A percentile compares a stretch with the other conserved stretches of the same genome.
phyloP scores from a whole-genome alignment of 2,797 vertebrate species.

The Moxostoma hubbsi region DNA sequence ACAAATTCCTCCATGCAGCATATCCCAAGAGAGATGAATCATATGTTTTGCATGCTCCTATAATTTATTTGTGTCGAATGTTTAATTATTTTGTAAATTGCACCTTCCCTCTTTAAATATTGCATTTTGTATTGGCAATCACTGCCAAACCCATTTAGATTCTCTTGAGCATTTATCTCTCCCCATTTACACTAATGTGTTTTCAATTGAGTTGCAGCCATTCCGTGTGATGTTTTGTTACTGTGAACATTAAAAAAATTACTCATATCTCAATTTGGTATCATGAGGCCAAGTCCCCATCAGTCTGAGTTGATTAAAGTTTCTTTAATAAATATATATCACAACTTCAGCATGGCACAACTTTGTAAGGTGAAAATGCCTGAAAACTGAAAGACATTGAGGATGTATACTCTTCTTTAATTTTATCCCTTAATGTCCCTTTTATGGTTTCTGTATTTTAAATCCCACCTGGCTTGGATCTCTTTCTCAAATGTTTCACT shows the following conservation, averaged over 20 bases:
- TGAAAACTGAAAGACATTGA: neutral
- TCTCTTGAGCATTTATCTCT: slow-evolving; percentile 49
- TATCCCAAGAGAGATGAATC: neutral
- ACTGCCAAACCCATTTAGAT: slow-evolving; percentile 41
- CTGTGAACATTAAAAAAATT: slow-evolving; percentile 20
- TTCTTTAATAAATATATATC: slow-evolving; percentile 25
- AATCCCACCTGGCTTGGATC: slow-evolving; percentile 17
- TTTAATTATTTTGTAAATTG: neutral
- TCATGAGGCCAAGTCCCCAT: slow-evolving; percentile 14
- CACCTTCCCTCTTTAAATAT: neutral
- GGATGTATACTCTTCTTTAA: neutral
- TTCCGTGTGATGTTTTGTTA: slow-evolving; percentile 37
- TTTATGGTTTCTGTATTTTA: neutral
- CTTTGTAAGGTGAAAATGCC: neutral
- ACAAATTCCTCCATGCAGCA: neutral
- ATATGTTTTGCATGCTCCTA: neutral
- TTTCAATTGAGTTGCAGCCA: slow-evolving; percentile 38
- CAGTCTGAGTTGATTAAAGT: neutral
- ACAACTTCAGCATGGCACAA: neutral
- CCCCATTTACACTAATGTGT: slow-evolving; percentile 46
- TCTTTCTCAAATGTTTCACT: slow-evolving; percentile 13
- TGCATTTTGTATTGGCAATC: slow-evolving; percentile 6
- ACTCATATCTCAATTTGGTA: slow-evolving; percentile 17
- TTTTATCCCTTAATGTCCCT: neutral
- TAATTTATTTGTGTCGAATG: neutral